Evolutionary conservation across 2,797 vertebrate genomes (phyloP).

Genomic region (Poeciliopsis paucimaculata): DNA sequence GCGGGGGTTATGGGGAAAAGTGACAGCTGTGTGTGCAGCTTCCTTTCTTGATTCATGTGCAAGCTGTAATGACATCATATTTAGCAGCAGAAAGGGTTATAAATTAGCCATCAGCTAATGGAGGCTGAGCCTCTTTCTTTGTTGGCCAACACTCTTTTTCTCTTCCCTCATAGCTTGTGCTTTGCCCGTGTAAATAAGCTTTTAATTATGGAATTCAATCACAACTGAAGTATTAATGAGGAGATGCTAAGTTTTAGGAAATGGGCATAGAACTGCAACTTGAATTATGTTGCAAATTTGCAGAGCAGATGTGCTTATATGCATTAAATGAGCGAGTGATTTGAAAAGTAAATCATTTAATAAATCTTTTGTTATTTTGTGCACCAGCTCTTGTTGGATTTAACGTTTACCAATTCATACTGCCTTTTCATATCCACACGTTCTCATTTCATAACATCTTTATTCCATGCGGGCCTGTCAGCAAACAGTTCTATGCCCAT

Average conservation of each 20-base stretch:
- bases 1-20: slow-evolving; percentile 52
- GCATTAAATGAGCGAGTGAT: background rate
- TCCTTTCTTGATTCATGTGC: slow-evolving; percentile 69
- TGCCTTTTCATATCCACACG: background rate
- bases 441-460: background rate
- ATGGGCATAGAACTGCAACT: background rate
- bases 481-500: background rate
- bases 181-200: slow-evolving; percentile 24
- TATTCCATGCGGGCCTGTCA: background rate
- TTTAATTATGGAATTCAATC: slow-evolving; percentile 22
- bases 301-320: background rate
- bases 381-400: background rate
- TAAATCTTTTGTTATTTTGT: background rate
- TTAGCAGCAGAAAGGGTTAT: slow-evolving; percentile 57
- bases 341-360: background rate
- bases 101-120: slow-evolving; percentile 76
- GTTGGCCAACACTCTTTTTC: slow-evolving; percentile 32
- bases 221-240: slow-evolving; percentile 1
- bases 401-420: background rate
- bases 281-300: background rate
- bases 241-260: background rate
- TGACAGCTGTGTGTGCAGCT: slow-evolving; percentile 44
- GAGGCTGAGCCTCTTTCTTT: slow-evolving; percentile 61
- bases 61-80: slow-evolving; percentile 73
- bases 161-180: slow-evolving; percentile 14